These are phyloP conservation scores for Telmatherina bonti DNA, from an alignment of 2,797 vertebrate genomes.

Conservation along the genomic window DNA sequence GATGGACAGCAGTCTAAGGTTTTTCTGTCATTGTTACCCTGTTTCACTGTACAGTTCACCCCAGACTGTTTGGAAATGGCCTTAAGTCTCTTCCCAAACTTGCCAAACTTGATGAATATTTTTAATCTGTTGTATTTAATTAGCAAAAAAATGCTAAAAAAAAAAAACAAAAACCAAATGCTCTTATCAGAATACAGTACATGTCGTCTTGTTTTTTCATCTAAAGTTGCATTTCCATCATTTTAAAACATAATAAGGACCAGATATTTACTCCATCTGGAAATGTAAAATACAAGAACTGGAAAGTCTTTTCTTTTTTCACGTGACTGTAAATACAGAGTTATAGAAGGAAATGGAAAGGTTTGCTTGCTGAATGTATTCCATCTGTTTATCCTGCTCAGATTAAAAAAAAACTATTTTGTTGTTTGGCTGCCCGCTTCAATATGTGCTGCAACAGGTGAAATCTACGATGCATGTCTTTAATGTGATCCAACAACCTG, in stretches of 20 bases:
- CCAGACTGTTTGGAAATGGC: not conserved
- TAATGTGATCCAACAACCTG: conserved; percentile 38
- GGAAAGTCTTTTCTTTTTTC: not conserved
- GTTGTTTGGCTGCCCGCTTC: conserved; percentile 35
- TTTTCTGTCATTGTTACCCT: too few species aligned
- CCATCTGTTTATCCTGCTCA: conserved; percentile 40
- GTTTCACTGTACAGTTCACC: too few species aligned
- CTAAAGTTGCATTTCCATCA: not conserved
- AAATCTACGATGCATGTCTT: conserved; percentile 32
- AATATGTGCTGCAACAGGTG: conserved; percentile 42
- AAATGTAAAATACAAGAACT: not conserved
- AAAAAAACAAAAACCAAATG: too few species aligned
- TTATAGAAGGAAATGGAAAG: conserved; percentile 32
- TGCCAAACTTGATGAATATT: too few species aligned
- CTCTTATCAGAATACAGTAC: too few species aligned
- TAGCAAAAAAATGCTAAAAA: too few species aligned
- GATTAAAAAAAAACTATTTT: conserved; percentile 12
- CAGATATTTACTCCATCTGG: not conserved
- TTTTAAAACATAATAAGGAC: not conserved
- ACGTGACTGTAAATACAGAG: conserved; percentile 4
- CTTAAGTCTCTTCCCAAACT: too few species aligned
- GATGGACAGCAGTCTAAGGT: too few species aligned
- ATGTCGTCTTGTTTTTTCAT: not conserved
- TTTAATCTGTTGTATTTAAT: too few species aligned
- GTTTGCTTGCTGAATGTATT: conserved; percentile 32